phyloP scores from a whole-genome alignment of 2,113 vertebrate species.

The Malurus melanocephalus region DNA sequence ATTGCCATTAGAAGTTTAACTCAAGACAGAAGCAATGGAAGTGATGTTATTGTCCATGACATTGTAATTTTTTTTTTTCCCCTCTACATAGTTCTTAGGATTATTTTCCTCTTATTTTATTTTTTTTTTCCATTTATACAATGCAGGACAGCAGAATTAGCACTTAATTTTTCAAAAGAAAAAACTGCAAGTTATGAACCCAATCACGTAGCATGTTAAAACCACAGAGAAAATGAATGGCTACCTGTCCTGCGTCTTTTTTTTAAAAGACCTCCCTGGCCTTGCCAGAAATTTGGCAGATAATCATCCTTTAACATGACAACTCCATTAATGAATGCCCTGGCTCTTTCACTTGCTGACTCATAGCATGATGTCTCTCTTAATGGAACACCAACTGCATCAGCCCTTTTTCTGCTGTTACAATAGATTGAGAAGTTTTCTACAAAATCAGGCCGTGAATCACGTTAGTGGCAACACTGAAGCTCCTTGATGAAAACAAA shows the following conservation, averaged over 20 bases:
- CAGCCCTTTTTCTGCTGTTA: neutral
- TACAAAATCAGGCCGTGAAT: neutral
- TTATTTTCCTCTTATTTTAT: neutral
- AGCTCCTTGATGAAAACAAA: neutral
- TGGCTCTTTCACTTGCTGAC: conserved; percentile 11
- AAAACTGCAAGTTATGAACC: neutral
- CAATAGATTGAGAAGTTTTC: neutral
- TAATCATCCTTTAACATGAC: conserved; percentile 48
- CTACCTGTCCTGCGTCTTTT: neutral
- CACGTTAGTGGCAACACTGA: neutral
- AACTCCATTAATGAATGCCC: conserved; percentile 47
- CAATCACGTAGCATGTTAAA: neutral
- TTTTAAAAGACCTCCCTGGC: conserved; percentile 6
- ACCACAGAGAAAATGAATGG: conserved; percentile 35
- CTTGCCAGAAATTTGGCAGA: conserved; percentile 49
- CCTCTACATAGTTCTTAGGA: rapidly evolving
- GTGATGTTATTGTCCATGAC: neutral
- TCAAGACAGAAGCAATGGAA: neutral
- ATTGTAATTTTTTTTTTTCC: rapidly evolving
- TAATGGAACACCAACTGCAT: neutral
- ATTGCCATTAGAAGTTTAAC: neutral
- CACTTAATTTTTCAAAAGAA: neutral
- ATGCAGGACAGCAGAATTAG: neutral
- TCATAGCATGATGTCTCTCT: neutral
- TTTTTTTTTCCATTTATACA: neutral